phyloP scores from a whole-genome alignment of 2,113 vertebrate species.

The Sclerurus mexicanus region DNA sequence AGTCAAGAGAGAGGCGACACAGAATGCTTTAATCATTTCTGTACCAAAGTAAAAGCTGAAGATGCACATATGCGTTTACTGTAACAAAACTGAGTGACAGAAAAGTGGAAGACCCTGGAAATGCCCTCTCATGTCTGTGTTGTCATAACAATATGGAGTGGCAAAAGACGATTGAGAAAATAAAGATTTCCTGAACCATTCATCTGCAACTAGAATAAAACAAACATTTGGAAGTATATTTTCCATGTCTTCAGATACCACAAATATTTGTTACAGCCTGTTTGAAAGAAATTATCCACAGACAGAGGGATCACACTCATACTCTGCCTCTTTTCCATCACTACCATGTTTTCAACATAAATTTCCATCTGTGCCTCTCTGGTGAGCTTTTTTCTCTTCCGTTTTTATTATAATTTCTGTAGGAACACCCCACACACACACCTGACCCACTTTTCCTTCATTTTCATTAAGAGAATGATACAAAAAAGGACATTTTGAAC shows the following conservation, averaged over 20 bases:
- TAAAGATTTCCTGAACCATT: neutral
- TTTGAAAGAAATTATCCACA: neutral
- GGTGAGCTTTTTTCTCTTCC: neutral
- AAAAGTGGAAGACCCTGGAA: neutral
- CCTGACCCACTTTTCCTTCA: neutral
- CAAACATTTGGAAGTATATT: neutral
- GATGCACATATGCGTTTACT: neutral
- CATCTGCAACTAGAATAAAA: neutral
- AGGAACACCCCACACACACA: neutral
- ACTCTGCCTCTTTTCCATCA: neutral
- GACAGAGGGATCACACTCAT: neutral
- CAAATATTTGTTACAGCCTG: neutral
- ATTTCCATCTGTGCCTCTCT: neutral
- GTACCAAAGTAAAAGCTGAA: neutral
- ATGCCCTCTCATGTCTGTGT: neutral
- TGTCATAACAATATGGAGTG: neutral
- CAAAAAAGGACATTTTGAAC: neutral
- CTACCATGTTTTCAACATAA: neutral
- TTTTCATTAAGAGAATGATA: neutral
- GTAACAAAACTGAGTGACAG: neutral
- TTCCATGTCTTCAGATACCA: neutral
- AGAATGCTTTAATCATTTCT: neutral
- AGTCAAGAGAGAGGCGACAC: neutral
- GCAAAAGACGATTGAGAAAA: neutral
- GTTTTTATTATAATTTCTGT: neutral